These are phyloP conservation scores for Ormyrus nitidulus DNA, from an alignment of 2,888 invertebrate genomes.

Conservation along the genomic window DNA sequence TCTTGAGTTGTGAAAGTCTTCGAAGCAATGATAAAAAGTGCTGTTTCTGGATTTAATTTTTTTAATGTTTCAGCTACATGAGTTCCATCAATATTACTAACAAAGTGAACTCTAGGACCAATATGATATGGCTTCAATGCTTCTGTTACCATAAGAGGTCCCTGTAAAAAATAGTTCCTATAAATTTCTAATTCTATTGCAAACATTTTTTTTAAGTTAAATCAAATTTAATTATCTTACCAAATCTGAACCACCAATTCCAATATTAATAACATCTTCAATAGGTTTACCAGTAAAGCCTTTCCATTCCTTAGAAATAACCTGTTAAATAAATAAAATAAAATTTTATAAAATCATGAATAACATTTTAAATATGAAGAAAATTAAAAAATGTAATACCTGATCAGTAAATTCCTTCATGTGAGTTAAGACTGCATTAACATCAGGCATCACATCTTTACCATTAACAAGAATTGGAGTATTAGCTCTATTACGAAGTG, in stretches of 20 bases:
- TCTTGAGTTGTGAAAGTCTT: constrained; percentile 99
- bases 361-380: neutral
- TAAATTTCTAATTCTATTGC: constrained; percentile 15
- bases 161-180: constrained; percentile 76
- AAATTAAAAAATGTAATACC: constrained; percentile 73
- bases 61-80: constrained; percentile 96
- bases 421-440: constrained; percentile 92
- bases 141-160: constrained; percentile 99
- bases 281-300: constrained; percentile 90
- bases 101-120: constrained; percentile 94
- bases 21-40: constrained; percentile 98
- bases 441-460: constrained; percentile 94
- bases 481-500: constrained; percentile 91
- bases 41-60: constrained; percentile 92
- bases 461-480: constrained; percentile 88
- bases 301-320: constrained; percentile 72
- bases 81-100: constrained; percentile 99
- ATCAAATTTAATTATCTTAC: constrained; percentile 71
- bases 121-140: constrained; percentile 93
- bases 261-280: constrained; percentile 98
- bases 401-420: constrained; percentile 95
- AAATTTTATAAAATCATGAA: constrained; percentile 23
- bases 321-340: constrained; percentile 59
- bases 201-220: constrained; percentile 12
- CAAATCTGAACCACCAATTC: constrained; percentile 99